Evolutionary conservation across 2,888 invertebrate species (phyloP).

Genomic region (Trisateles emortualis): DNA sequence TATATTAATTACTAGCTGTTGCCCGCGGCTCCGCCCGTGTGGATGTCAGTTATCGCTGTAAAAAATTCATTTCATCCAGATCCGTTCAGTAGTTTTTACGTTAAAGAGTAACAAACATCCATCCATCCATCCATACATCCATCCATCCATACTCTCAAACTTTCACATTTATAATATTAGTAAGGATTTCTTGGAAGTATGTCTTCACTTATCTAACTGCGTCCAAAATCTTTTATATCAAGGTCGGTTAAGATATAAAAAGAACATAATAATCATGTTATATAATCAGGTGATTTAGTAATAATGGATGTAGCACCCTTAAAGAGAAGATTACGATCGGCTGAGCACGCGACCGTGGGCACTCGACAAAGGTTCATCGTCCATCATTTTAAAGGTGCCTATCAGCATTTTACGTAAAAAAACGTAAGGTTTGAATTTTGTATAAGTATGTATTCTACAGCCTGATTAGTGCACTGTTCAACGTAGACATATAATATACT

Average conservation of each 20-base stretch:
- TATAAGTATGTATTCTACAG: neutral
- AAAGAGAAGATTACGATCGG: constrained; percentile 33
- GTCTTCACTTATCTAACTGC: neutral
- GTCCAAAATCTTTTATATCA: constrained; percentile 34
- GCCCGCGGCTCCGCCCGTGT: no score
- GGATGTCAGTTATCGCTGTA: no score
- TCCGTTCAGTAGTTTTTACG: no score
- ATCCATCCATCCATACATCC: no score
- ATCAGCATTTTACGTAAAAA: constrained; percentile 6
- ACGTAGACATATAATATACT: no score
- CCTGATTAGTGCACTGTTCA: no score
- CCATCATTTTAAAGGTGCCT: constrained; percentile 26
- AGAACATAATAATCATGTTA: constrained; percentile 34
- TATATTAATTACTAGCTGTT: no score
- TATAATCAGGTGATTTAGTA: constrained; percentile 44
- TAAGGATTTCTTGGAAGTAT: neutral
- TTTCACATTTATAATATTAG: no score
- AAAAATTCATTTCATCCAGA: no score
- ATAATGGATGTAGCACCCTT: constrained; percentile 43
- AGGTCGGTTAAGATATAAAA: constrained; percentile 24
- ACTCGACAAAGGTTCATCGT: constrained; percentile 13
- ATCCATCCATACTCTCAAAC: no score
- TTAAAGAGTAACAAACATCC: no score
- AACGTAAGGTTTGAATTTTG: neutral
- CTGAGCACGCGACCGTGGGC: constrained; percentile 14